Evolutionary conservation across 2,888 invertebrate species (phyloP).

Genomic region (Eristalinus aeneus): DNA sequence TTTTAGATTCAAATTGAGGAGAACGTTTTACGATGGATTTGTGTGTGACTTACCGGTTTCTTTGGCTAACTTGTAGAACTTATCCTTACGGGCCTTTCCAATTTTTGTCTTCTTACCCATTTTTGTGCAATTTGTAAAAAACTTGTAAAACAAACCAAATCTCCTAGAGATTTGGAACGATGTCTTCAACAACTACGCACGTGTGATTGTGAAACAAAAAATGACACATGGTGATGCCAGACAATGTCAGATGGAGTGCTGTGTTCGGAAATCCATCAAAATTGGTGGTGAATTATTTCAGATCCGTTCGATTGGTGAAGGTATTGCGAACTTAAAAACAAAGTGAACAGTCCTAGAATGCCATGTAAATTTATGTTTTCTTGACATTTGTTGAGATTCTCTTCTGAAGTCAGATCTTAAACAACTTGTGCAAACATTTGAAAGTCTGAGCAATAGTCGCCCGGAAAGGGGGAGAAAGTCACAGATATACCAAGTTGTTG

Average conservation of each 20-base stretch:
- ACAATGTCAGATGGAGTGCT: not conserved
- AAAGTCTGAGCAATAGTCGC: no score
- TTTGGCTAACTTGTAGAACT: slow-evolving; percentile 98
- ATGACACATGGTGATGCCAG: not conserved
- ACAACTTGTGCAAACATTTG: no score
- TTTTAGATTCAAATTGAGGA: not conserved
- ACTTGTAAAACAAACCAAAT: not conserved
- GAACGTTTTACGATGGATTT: not conserved
- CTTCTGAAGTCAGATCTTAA: no score
- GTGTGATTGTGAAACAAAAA: slow-evolving; percentile 49
- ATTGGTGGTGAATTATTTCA: not conserved
- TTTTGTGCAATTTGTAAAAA: slow-evolving; percentile 75
- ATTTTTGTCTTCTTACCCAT: slow-evolving; percentile 98
- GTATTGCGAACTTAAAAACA: not conserved
- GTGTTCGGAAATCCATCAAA: slow-evolving; percentile 8
- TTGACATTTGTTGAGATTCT: no score
- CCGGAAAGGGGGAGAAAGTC: not conserved
- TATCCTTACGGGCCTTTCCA: slow-evolving; percentile 99
- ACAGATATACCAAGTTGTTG: not conserved
- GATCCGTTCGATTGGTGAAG: not conserved
- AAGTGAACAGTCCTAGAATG: no score
- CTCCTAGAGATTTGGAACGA: not conserved
- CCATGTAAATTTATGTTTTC: no score
- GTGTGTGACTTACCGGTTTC: slow-evolving; percentile 92
- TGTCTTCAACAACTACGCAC: slow-evolving; percentile 60